A percentile compares a stretch with the other conserved stretches of the same genome.
These are phyloP conservation scores for Timandra comae DNA, from an alignment of 2,888 invertebrate species.

Conservation along the genomic window DNA sequence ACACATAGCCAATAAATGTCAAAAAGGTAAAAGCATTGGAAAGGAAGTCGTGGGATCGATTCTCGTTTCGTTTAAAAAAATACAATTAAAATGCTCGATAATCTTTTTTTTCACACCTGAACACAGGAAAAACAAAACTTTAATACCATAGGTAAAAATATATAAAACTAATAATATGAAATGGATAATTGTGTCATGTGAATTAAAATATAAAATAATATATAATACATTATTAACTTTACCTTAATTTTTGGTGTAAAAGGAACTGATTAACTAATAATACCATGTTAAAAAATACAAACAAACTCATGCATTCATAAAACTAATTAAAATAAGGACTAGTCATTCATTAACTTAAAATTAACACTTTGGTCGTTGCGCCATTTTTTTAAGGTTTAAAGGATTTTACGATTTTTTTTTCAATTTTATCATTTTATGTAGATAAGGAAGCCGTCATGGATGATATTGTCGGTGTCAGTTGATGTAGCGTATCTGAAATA, in stretches of 20 bases:
- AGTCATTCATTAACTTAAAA: conserved; percentile 50
- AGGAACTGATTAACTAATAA: conserved; percentile 33
- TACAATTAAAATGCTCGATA: conserved; percentile 61
- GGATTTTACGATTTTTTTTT: conserved; percentile 65
- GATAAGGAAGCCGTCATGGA: conserved; percentile 40
- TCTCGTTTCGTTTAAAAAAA: conserved; percentile 59
- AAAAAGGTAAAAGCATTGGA: no score
- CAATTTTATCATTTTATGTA: conserved; percentile 37
- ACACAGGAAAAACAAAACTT: conserved; percentile 23
- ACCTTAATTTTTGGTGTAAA: conserved; percentile 32
- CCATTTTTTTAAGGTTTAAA: conserved; percentile 72
- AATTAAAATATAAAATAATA: background rate
- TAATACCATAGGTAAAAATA: conserved; percentile 10
- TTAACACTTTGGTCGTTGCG: conserved; percentile 74
- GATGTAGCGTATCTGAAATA: conserved; percentile 48
- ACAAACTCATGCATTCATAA: conserved; percentile 22
- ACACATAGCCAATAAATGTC: no score
- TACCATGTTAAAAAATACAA: conserved; percentile 18
- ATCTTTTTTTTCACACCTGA: conserved; percentile 44
- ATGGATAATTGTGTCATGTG: background rate
- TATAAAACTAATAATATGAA: conserved; percentile 13
- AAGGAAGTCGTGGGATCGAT: conserved; percentile 65
- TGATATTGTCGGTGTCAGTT: conserved; percentile 72
- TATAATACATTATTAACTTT: conserved; percentile 8
- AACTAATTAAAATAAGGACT: conserved; percentile 44